These are phyloP conservation scores for Tautogolabrus adspersus DNA, from an alignment of 2,113 vertebrate genomes.

Conservation along the genomic window DNA sequence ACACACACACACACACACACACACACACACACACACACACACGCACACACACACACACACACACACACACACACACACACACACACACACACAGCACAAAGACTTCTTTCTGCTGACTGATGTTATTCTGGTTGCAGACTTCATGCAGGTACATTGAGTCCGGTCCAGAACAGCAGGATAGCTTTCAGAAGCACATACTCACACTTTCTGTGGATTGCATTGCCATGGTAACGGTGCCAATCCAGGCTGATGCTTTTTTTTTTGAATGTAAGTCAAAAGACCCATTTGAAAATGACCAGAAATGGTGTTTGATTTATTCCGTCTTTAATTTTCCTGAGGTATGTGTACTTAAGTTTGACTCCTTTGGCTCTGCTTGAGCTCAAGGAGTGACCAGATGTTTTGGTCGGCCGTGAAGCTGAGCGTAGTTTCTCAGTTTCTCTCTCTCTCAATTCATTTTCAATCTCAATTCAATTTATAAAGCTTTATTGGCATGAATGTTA, in stretches of 20 bases:
- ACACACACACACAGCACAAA: conserved; percentile 43
- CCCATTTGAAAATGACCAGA: conserved; percentile 4
- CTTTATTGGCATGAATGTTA: no score
- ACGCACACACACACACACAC: no score
- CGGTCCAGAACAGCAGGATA: conserved; percentile 56
- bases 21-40: background rate
- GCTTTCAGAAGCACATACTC: conserved; percentile 52
- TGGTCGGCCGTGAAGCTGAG: background rate
- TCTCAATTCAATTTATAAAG: no score
- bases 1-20: background rate
- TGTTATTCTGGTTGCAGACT: conserved; percentile 44
- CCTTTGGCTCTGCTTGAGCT: conserved; percentile 6
- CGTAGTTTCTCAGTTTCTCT: background rate
- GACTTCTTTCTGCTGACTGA: conserved; percentile 51
- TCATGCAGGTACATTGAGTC: conserved; percentile 61
- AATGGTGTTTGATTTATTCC: conserved; percentile 38
- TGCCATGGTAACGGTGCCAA: conserved; percentile 49
- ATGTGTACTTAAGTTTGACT: conserved; percentile 35
- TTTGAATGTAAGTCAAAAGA: conserved; percentile 1
- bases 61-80: background rate
- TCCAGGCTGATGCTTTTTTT: conserved; percentile 14
- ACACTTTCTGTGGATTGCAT: conserved; percentile 44
- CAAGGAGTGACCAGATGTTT: conserved; percentile 25
- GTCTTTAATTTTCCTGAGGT: conserved; percentile 29
- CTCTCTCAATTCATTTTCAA: background rate